phyloP scores from a whole-genome alignment of 2,888 invertebrate species.

The Flexamia atlantica region DNA sequence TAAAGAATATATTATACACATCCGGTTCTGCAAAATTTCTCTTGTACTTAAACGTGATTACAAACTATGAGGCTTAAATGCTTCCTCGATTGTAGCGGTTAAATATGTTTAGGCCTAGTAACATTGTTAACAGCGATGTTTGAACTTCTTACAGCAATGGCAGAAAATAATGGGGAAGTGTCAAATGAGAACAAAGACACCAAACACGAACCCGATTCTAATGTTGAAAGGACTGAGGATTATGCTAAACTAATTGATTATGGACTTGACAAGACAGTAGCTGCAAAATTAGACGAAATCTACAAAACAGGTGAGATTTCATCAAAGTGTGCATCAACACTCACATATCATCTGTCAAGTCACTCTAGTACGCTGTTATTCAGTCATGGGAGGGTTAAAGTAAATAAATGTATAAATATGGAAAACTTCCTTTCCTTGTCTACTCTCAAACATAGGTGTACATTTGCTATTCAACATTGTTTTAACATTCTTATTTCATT shows the following conservation, averaged over 20 bases:
- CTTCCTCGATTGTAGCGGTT: slow-evolving; percentile 50
- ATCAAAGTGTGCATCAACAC: slow-evolving; percentile 54
- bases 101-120: slow-evolving; percentile 58
- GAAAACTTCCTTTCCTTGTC: slow-evolving; percentile 47
- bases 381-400: slow-evolving; percentile 5
- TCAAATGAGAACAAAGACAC: slow-evolving; percentile 82
- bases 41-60: neutral
- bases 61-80: slow-evolving; percentile 14
- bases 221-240: slow-evolving; percentile 90
- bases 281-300: slow-evolving; percentile 97
- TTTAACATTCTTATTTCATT: slow-evolving; percentile 6
- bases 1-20: neutral
- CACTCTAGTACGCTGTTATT: slow-evolving; percentile 41
- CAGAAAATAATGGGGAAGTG: slow-evolving; percentile 92
- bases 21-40: slow-evolving; percentile 12
- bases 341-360: slow-evolving; percentile 56
- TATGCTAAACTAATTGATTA: slow-evolving; percentile 96
- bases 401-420: slow-evolving; percentile 62
- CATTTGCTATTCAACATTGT: neutral
- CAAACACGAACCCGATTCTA: slow-evolving; percentile 81
- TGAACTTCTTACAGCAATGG: slow-evolving; percentile 81
- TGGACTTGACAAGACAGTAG: slow-evolving; percentile 96
- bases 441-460: slow-evolving; percentile 4
- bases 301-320: slow-evolving; percentile 89
- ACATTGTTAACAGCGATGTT: slow-evolving; percentile 62